phyloP scores from a whole-genome alignment of 2,113 vertebrate genomes.

The Mesitornis unicolor region DNA sequence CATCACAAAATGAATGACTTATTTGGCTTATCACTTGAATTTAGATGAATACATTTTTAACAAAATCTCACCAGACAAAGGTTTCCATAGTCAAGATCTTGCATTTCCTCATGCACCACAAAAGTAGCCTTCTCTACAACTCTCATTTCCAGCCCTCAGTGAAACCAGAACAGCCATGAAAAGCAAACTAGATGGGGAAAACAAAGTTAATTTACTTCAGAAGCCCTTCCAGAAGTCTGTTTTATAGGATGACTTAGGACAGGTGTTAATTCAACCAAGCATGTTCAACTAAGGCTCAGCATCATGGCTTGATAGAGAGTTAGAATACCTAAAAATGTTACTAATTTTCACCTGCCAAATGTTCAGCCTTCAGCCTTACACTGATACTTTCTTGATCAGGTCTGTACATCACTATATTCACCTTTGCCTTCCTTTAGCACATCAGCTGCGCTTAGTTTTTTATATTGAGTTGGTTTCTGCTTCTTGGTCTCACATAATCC shows the following conservation, averaged over 20 bases:
- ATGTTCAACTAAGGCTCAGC: background rate
- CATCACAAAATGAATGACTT: background rate
- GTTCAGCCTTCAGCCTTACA: background rate
- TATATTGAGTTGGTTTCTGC: background rate
- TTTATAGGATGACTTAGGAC: background rate
- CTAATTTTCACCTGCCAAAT: background rate
- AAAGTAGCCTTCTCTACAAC: background rate
- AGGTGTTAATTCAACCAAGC: background rate
- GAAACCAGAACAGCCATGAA: background rate
- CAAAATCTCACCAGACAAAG: background rate
- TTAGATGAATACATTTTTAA: background rate
- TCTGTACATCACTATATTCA: background rate
- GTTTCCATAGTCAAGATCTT: background rate
- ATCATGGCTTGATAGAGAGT: background rate
- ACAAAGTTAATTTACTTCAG: constrained; percentile 17
- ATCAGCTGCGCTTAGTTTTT: background rate
- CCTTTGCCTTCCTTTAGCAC: background rate
- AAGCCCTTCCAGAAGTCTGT: background rate
- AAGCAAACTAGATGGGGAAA: background rate
- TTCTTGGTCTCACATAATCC: background rate
- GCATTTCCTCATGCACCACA: background rate
- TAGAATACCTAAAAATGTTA: background rate
- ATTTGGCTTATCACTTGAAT: background rate
- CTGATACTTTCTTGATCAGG: background rate
- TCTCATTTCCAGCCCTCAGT: constrained; percentile 2